These are phyloP conservation scores for Sacculina carcini DNA, from an alignment of 2,888 invertebrate species.

Conservation along the genomic window DNA sequence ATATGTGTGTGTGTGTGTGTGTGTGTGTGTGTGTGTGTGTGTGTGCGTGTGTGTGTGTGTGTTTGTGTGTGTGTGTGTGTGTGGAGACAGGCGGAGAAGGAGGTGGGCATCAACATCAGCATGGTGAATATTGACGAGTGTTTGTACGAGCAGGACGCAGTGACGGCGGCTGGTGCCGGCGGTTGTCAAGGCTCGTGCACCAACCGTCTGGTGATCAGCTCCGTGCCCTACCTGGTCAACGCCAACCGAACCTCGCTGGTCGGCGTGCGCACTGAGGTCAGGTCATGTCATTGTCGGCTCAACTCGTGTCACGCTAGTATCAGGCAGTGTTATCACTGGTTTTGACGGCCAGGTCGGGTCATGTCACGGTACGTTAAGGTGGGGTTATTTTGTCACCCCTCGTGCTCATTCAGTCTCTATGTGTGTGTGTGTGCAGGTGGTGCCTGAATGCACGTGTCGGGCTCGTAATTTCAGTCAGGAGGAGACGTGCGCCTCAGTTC, in stretches of 20 bases:
- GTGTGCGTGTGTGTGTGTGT: no score
- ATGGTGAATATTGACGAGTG: conserved; percentile 97
- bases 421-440: no score
- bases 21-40: no score
- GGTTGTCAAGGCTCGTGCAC: conserved; percentile 91
- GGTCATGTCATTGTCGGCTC: no score
- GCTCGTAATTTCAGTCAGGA: conserved; percentile 73
- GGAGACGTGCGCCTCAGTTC: conserved; percentile 62
- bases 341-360: background rate
- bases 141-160: conserved; percentile 71
- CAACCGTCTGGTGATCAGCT: conserved; percentile 65
- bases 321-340: background rate
- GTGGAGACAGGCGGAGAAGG: conserved; percentile 35
- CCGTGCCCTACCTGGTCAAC: conserved; percentile 78
- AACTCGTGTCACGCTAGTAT: no score
- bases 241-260: conserved; percentile 90
- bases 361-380: background rate
- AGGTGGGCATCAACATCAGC: conserved; percentile 81
- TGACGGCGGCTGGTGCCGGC: no score
- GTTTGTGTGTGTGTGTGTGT: no score
- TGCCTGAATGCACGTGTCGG: conserved; percentile 77
- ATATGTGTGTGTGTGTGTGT: background rate
- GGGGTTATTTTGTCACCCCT: background rate
- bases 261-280: conserved; percentile 58
- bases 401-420: no score